Conservation (phyloP, 2,888 invertebrate species). For the Tetheella fluctuosa region DNA sequence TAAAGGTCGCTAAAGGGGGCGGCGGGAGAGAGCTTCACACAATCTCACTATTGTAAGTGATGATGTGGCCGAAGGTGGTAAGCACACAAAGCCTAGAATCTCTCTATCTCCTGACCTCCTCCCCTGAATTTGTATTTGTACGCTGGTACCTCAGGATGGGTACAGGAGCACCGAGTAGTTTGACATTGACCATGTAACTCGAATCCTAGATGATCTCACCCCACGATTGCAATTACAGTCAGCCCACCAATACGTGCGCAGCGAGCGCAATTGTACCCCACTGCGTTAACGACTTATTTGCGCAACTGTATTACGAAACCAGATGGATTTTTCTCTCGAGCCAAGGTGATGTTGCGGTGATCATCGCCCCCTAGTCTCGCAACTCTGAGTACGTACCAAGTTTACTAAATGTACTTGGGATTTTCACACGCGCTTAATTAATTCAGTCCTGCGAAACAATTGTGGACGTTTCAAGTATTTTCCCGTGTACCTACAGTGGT, state of each 20-base stretch:
- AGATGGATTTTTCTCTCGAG: conserved; percentile 22
- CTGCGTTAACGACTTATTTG: not conserved
- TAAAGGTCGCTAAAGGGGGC: too few relatives aligned
- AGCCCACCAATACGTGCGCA: not conserved
- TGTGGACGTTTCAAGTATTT: not conserved
- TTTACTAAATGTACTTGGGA: conserved; percentile 22
- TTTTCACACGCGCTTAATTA: conserved; percentile 18
- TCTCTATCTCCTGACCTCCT: too few relatives aligned
- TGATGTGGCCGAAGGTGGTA: too few relatives aligned
- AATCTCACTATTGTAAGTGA: too few relatives aligned
- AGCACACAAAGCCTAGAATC: too few relatives aligned
- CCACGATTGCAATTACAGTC: not conserved
- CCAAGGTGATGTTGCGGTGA: conserved; percentile 35
- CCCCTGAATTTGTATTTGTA: too few relatives aligned
- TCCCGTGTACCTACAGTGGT: too few relatives aligned
- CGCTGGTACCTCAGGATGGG: too few relatives aligned
- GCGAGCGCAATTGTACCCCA: not conserved
- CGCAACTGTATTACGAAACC: conserved; percentile 23
- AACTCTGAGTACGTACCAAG: conserved; percentile 13
- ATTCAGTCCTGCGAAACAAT: not conserved
- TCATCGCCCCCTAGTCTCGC: conserved; percentile 17
- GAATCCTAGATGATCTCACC: conserved; percentile 1
- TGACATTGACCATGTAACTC: conserved; percentile 6
- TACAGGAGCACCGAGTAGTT: too few relatives aligned
- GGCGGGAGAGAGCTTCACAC: too few relatives aligned